phyloP scores from a whole-genome alignment of 2,797 vertebrate species.

The Vespertilio murinus region DNA sequence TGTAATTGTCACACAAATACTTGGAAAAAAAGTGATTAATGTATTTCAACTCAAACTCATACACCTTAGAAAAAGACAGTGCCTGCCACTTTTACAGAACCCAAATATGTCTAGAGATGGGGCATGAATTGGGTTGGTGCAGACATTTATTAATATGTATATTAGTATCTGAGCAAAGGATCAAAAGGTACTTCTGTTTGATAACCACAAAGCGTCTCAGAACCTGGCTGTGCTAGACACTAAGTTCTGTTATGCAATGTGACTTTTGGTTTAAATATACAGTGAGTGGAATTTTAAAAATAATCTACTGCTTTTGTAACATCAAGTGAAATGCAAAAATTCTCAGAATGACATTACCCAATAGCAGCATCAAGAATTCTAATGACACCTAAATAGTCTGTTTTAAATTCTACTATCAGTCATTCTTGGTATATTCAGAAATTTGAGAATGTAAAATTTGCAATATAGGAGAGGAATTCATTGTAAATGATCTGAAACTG shows the following conservation, averaged over 20 bases:
- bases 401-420: background rate
- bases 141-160: background rate
- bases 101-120: background rate
- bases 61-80: background rate
- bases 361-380: background rate
- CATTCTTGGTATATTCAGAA: background rate
- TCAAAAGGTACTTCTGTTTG: background rate
- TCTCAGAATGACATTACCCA: background rate
- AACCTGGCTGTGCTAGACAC: background rate
- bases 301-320: background rate
- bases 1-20: constrained; percentile 80
- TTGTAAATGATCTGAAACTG: background rate
- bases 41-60: constrained; percentile 64
- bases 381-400: background rate
- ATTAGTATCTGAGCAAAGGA: background rate
- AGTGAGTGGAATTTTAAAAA: background rate
- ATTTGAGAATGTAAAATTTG: background rate
- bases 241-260: background rate
- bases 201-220: background rate
- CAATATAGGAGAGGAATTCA: background rate
- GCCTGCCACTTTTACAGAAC: background rate
- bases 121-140: background rate
- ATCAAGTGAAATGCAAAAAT: background rate
- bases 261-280: background rate
- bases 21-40: constrained; percentile 80